These are phyloP conservation scores for Torymus auratus DNA, from an alignment of 2,888 invertebrate genomes.

Conservation along the genomic window DNA sequence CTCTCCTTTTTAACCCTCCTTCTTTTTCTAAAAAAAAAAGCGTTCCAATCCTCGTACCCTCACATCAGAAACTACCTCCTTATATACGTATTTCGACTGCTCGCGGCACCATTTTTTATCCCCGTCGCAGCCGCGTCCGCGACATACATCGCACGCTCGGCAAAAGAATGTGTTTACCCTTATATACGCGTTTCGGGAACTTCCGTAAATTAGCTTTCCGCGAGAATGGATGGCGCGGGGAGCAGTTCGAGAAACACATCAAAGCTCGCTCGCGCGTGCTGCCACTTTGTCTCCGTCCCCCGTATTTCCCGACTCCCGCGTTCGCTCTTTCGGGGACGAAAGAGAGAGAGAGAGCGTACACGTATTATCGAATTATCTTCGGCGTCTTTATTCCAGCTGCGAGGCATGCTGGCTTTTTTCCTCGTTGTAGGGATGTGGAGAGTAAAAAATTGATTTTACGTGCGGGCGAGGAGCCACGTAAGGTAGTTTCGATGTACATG, in stretches of 20 bases:
- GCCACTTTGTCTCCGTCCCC: constrained; percentile 41
- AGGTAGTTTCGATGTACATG: constrained; percentile 16
- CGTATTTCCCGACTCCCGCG: background rate
- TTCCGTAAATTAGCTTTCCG: constrained; percentile 71
- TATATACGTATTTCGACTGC: background rate
- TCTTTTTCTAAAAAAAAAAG: too few species aligned
- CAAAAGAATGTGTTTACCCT: constrained; percentile 33
- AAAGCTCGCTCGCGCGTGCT: constrained; percentile 28
- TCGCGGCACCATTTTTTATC: background rate
- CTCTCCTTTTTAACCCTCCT: too few species aligned
- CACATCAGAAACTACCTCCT: too few species aligned
- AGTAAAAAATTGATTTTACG: constrained; percentile 42
- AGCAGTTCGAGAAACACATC: constrained; percentile 55
- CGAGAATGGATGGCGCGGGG: constrained; percentile 63
- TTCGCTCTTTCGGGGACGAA: background rate
- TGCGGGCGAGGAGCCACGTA: background rate
- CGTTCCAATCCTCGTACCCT: too few species aligned
- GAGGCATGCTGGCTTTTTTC: too few species aligned
- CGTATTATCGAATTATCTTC: too few species aligned
- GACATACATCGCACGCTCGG: background rate
- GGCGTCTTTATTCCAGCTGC: too few species aligned
- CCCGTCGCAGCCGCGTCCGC: background rate
- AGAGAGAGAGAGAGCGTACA: background rate
- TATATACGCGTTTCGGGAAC: constrained; percentile 66
- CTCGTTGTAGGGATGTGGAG: background rate